Base-by-base conservation (phyloP, 2,797 vertebrate genomes). In the Diplodus sargus region DNA sequence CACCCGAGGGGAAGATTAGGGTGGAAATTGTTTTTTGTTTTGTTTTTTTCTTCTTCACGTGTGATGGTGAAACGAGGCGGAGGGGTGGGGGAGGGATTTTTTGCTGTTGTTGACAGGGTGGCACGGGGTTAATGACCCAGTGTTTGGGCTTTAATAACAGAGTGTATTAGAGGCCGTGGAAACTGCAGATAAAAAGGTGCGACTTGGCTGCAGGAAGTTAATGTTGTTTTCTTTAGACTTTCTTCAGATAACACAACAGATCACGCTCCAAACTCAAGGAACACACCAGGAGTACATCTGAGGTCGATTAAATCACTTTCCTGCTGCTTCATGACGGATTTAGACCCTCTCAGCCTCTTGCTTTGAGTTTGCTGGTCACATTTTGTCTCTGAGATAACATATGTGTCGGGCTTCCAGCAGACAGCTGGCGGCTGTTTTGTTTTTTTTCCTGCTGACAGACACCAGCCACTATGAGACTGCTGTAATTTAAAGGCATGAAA, bases 1-100 rank as follows among this genome's bases (percentile, higher is more conserved):
- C 54, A 73, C 78, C 86, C 84, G 30, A 28, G 85, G 82, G 85
- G 80, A 83, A 75, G 66, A 84, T 85, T 74, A 70, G 58, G 54
- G 51, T 0, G 64, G 76, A 88, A 89, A 89, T 58, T 71, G 70
- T 79, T 89, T 89, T 87, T 87, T 74, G 56, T 72, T 62, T 49
- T 59, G 2, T 82, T 67, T 52, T 62, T 78, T 84, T 63, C n/a
- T 69, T 70, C 3, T 28, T 4, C n/a, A 30, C 28, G 5, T 70
- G 66, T 70, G 59, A 58, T 23, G 72, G 59, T 61, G 59, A 48
- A 17, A 64, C 20, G 16, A 42, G 58, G 13, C 25, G 14, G 6
- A 51, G 15, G 51, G 13, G 14, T 20, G 30, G 42, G 15, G 57
- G 1, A 4, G 4, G 14, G 4, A 6, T 34, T 34, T 34, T 43